These are phyloP conservation scores for Drosophila mulleri DNA, from an alignment of 2,888 invertebrate species.

Conservation along the genomic window DNA sequence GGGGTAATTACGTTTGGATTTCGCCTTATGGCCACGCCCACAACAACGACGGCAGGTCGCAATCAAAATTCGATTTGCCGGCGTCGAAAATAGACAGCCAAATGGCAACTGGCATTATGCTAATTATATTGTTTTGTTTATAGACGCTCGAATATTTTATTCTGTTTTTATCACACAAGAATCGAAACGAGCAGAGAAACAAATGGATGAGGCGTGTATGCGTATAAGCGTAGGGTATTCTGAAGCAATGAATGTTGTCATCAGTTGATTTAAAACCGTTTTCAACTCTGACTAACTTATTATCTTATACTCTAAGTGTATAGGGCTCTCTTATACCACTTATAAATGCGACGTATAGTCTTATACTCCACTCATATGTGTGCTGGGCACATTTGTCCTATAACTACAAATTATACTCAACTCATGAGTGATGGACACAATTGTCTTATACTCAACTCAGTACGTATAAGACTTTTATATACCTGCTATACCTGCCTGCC, in stretches of 20 bases:
- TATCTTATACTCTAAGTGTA: no score
- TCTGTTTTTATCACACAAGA: slow-evolving; percentile 31
- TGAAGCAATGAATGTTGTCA: no score
- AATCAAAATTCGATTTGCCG: slow-evolving; percentile 56
- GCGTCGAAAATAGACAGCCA: slow-evolving; percentile 41
- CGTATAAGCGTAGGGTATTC: neutral
- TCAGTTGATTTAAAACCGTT: no score
- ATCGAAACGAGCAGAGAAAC: neutral
- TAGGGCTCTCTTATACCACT: no score
- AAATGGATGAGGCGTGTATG: neutral
- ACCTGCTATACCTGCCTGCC: no score
- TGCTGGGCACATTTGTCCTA: no score
- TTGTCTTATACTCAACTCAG: neutral
- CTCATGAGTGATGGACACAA: no score
- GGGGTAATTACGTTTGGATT: slow-evolving; percentile 16
- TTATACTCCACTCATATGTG: no score
- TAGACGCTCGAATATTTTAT: slow-evolving; percentile 23
- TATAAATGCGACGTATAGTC: no score
- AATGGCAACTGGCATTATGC: slow-evolving; percentile 47
- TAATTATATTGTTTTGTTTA: slow-evolving; percentile 63
- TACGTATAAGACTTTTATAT: no score
- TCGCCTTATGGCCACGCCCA: slow-evolving; percentile 24
- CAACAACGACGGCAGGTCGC: slow-evolving; percentile 8
- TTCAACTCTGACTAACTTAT: no score
- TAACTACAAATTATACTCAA: no score